A percentile compares a stretch with the other conserved stretches of the same genome.
Conservation (phyloP, 2,888 invertebrate genomes). For the Hydrotaea cyrtoneurina region DNA sequence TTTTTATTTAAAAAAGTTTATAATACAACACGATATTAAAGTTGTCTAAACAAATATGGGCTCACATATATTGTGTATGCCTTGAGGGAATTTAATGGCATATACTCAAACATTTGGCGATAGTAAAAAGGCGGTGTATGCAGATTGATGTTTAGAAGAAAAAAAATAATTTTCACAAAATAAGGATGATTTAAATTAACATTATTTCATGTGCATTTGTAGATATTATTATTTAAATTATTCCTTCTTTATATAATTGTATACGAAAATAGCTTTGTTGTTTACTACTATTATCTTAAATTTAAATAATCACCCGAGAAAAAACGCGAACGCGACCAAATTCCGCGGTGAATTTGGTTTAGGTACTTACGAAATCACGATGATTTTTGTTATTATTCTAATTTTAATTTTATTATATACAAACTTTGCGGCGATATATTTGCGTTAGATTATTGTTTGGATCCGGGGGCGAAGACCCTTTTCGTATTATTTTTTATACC, state of each 20-base stretch:
- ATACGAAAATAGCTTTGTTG: constrained; percentile 64
- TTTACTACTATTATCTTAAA: constrained; percentile 64
- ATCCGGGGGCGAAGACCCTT: constrained; percentile 80
- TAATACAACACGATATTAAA: constrained; percentile 8
- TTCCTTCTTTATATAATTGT: constrained; percentile 62
- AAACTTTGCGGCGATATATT: constrained; percentile 62
- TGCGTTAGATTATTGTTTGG: constrained; percentile 69
- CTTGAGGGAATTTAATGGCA: not conserved
- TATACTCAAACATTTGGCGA: not conserved
- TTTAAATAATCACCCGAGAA: constrained; percentile 80
- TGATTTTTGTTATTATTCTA: constrained; percentile 71
- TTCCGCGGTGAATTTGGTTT: constrained; percentile 81
- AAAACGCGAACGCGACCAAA: constrained; percentile 81
- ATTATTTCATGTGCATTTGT: constrained; percentile 54
- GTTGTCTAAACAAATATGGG: not conserved
- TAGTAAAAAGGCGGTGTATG: constrained; percentile 65
- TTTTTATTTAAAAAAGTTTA: constrained; percentile 37
- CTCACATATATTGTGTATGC: not conserved
- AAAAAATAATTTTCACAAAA: constrained; percentile 31
- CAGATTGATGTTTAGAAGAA: constrained; percentile 59
- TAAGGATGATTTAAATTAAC: constrained; percentile 6
- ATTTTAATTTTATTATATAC: constrained; percentile 62
- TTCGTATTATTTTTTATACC: constrained; percentile 52
- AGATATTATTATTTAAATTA: constrained; percentile 57
- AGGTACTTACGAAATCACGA: constrained; percentile 82